These are phyloP conservation scores for Ciconia nigra DNA, from an alignment of 2,797 vertebrate species.

Conservation along the genomic window DNA sequence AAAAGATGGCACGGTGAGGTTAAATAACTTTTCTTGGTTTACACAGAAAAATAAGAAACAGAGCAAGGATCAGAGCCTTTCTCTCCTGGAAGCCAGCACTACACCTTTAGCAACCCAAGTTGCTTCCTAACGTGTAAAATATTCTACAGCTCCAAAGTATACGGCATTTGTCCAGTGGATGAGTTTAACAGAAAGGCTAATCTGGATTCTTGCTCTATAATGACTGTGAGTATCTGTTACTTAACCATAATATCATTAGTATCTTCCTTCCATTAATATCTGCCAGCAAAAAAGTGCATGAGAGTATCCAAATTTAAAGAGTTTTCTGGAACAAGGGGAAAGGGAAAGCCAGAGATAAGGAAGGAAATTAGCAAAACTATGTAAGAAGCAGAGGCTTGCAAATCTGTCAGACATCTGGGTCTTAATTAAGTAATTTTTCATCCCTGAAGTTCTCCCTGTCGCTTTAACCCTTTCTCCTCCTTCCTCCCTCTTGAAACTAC, in stretches of 20 bases:
- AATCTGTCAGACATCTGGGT: constrained; percentile 47
- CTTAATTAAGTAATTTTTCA: constrained; percentile 50
- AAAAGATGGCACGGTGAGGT: neutral
- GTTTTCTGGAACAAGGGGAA: constrained; percentile 22
- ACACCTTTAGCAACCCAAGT: neutral
- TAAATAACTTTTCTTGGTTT: neutral
- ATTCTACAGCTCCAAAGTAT: neutral
- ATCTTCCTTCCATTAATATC: neutral
- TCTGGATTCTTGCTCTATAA: neutral
- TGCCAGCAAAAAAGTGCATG: neutral
- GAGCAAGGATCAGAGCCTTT: neutral
- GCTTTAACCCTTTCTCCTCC: neutral
- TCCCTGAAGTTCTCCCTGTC: neutral
- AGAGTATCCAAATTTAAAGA: neutral
- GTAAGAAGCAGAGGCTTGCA: constrained; percentile 34
- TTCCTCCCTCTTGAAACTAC: neutral
- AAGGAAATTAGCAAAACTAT: constrained; percentile 27
- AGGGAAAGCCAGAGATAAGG: constrained; percentile 45
- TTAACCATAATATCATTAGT: neutral
- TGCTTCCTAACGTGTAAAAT: neutral
- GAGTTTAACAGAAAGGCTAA: constrained; percentile 10
- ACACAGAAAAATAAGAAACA: neutral
- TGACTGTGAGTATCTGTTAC: neutral
- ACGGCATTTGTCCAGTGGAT: neutral
- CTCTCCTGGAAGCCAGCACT: neutral